phyloP scores from a whole-genome alignment of 2,113 vertebrate genomes.

The Cynoglossus semilaevis region DNA sequence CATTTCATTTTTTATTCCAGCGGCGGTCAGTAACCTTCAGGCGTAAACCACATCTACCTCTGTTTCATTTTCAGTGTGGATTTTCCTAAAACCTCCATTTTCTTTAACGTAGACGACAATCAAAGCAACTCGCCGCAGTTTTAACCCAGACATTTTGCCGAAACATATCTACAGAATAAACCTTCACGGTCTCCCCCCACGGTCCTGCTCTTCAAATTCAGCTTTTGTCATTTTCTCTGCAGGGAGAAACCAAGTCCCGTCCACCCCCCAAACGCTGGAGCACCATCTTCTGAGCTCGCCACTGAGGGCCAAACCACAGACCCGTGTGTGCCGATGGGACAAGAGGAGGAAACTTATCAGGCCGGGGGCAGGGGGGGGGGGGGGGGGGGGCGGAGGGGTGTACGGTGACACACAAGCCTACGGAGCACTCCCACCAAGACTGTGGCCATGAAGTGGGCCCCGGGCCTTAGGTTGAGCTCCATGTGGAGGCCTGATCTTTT shows the following conservation, averaged over 20 bases:
- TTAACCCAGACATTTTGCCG: not conserved
- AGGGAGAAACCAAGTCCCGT: slow-evolving; percentile 79
- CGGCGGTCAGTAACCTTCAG: too few species aligned
- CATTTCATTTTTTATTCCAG: slow-evolving; percentile 16
- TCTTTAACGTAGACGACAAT: slow-evolving; percentile 41
- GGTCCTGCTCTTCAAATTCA: too few species aligned
- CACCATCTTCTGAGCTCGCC: slow-evolving; percentile 78
- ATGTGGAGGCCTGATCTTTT: too few species aligned
- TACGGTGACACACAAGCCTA: too few species aligned
- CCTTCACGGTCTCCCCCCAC: too few species aligned
- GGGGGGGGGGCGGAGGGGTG: too few species aligned
- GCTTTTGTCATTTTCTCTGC: not conserved
- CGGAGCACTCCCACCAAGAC: too few species aligned
- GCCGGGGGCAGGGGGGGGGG: not conserved
- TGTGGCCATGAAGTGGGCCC: too few species aligned
- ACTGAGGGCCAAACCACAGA: slow-evolving; percentile 35
- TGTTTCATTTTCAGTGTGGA: slow-evolving; percentile 13
- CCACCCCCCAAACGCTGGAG: slow-evolving; percentile 81
- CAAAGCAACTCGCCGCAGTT: slow-evolving; percentile 15
- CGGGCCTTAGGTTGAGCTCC: too few species aligned
- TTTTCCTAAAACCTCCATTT: not conserved
- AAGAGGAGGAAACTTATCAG: slow-evolving; percentile 3
- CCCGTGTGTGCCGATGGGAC: slow-evolving; percentile 27
- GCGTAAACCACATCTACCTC: slow-evolving; percentile 16
- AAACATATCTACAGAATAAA: too few species aligned